Conservation (phyloP, 1,140 invertebrate species). For the Telenomus remus region DNA sequence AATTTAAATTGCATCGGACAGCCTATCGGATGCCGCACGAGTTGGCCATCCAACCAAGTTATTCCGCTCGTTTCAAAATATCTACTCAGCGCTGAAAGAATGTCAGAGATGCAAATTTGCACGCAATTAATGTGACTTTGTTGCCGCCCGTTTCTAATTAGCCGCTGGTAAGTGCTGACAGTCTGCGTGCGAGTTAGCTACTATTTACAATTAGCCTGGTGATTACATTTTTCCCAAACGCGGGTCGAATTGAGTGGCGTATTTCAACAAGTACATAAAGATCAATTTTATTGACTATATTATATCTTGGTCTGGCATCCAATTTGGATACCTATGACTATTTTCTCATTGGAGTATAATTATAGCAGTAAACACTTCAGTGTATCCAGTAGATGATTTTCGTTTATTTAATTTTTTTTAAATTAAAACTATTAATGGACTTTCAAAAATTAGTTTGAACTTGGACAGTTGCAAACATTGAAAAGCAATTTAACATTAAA, state of each 20-base stretch:
- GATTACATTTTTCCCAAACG: slow-evolving; percentile 9
- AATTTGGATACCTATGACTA: slow-evolving; percentile 3
- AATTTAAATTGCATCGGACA: slow-evolving; percentile 6
- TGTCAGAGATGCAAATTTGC: slow-evolving; percentile 3
- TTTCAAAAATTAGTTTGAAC: too few species aligned
- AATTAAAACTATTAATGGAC: too few species aligned
- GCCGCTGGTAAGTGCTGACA: slow-evolving; percentile 1
- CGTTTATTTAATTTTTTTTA: too few species aligned
- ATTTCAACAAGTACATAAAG: background rate
- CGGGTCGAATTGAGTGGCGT: background rate
- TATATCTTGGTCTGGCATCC: slow-evolving; percentile 10
- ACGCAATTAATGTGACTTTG: slow-evolving; percentile 10
- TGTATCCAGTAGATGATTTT: too few species aligned
- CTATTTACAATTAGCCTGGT: background rate
- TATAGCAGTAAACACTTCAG: too few species aligned
- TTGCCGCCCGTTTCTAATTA: slow-evolving; percentile 11
- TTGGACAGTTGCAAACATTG: too few species aligned
- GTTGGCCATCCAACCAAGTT: slow-evolving; percentile 6
- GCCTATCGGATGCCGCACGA: background rate
- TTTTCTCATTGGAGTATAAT: too few species aligned
- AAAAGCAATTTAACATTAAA: too few species aligned
- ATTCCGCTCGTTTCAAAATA: slow-evolving; percentile 5
- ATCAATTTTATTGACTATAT: background rate
- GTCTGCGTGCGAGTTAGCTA: background rate
- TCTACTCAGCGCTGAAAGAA: slow-evolving; percentile 3